Conservation (phyloP, 2,888 invertebrate genomes). For the Platycnemis pennipes region DNA sequence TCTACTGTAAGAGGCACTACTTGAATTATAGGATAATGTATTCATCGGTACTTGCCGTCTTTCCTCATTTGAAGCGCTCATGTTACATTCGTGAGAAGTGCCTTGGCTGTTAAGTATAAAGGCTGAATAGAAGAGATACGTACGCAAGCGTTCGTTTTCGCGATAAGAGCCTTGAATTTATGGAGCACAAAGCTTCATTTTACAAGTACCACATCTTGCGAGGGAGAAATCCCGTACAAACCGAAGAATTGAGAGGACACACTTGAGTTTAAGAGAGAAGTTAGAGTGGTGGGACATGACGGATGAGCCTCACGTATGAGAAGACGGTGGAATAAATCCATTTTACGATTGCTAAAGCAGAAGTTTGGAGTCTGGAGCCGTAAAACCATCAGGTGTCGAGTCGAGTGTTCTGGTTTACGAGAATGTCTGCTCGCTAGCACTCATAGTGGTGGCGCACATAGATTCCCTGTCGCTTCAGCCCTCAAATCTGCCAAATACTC, state of each 20-base stretch:
- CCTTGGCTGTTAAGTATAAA: too few relatives aligned
- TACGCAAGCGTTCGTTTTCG: too few relatives aligned
- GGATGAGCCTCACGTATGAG: background rate
- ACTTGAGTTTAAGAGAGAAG: background rate
- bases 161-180: too few relatives aligned
- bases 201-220: background rate
- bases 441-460: background rate
- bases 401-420: background rate
- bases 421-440: background rate
- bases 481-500: background rate
- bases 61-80: too few relatives aligned
- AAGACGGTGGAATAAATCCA: background rate
- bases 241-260: background rate
- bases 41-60: too few relatives aligned
- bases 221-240: background rate
- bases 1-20: too few relatives aligned
- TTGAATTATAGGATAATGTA: too few relatives aligned
- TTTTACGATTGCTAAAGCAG: background rate
- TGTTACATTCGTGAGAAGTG: too few relatives aligned
- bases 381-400: slow-evolving; percentile 1
- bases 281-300: background rate
- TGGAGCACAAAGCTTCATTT: background rate
- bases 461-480: background rate
- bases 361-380: background rate
- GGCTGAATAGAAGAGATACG: too few relatives aligned